Conservation (phyloP, 2,113 vertebrate species). For the Ailurus styani region DNA sequence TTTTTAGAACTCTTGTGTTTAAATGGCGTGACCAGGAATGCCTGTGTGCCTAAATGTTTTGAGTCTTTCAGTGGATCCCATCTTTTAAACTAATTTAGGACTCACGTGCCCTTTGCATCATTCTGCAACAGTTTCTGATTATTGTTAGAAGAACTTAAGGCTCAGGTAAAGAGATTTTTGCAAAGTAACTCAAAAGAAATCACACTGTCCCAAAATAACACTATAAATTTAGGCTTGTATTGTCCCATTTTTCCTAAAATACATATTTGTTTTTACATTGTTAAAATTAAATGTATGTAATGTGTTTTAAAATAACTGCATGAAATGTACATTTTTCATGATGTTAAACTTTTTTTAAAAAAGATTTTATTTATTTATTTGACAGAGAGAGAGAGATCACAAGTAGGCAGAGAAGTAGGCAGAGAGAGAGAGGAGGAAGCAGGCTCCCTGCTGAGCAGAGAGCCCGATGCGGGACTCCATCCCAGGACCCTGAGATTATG, state of each 20-base stretch:
- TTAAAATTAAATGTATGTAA: neutral
- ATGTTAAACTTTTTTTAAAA: neutral
- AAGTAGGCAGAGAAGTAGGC: no score
- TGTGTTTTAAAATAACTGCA: neutral
- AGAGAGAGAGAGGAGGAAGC: no score
- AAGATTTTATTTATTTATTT: no score
- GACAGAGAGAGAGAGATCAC: no score
- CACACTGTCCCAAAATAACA: neutral
- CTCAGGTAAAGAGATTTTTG: neutral
- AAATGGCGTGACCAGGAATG: neutral
- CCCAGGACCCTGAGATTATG: no score
- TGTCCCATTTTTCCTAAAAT: neutral
- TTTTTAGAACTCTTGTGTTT: neutral
- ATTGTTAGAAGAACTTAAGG: neutral
- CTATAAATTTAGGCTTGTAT: neutral
- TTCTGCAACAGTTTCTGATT: neutral
- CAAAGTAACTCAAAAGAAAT: neutral
- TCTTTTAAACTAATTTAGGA: neutral
- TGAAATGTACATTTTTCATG: neutral
- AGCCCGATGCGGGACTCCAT: no score
- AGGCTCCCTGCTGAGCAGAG: no score
- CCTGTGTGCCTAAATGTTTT: neutral
- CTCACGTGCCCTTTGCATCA: neutral
- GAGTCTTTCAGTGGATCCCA: neutral
- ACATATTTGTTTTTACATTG: neutral